Base-by-base conservation (phyloP, 1,140 invertebrate species). In the Drosophila setifemur region DNA sequence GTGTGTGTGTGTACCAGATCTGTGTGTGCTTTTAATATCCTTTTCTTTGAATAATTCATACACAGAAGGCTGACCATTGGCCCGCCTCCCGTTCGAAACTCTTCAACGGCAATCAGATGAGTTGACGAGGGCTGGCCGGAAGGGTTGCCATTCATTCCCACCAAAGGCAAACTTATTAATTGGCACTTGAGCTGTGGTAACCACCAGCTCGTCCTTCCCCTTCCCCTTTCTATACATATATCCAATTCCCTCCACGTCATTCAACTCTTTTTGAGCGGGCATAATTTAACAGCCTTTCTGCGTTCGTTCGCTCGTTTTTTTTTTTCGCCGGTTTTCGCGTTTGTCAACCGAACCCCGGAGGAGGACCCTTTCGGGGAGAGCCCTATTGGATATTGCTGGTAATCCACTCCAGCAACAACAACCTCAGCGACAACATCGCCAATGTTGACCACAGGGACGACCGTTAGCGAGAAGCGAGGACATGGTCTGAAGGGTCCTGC, bases 21-120 rank as follows among this genome's bases (percentile, higher is more conserved):
- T 19, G 52, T 82, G 76, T 78, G 76, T 83, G 74, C 75, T 79
- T 83, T 83, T 83, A 83, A 83, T 83, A 85, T 83, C 66, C 70
- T 72, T 86, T 85, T 83, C 79, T 83, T 83, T 83, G 81, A 85
- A 83, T 83, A 74, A 83, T 83, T 83, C 70, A 83, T 83, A 52
- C 66, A 74, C 50, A 73, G 44, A 67, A 26, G 31, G 49, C 79
- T 82, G 78, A 73, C 78, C 78, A 78, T n/a, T n/a, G n/a, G 44
- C 44, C 9, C 28, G 11, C 25, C 53, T 25, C 60, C 29, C 31
- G 58, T 25, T 44, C 58, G 14, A 44, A 55, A 57, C 76, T 49
- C 58, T 75, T 53, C 67, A 74, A 60, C 78, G 64, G 61, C 79
- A 78, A 74, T 82, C 73, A 85, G 47, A 57, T 28, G 74, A 64